Evolutionary conservation across 1,140 invertebrate species (phyloP).

Genomic region (Zaprionus africanus): DNA sequence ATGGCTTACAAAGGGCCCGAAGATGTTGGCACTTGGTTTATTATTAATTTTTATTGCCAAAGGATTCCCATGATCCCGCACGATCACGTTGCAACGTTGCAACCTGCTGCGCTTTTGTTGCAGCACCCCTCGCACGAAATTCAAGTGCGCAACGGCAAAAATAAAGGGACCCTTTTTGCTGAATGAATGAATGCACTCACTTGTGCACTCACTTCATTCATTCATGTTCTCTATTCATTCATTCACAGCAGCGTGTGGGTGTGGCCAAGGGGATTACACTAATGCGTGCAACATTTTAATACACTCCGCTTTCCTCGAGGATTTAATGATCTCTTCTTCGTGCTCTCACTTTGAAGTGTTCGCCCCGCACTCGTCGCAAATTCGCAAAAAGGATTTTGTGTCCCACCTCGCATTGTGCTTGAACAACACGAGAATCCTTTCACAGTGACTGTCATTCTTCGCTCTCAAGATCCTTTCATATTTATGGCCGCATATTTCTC

Average conservation of each 20-base stretch:
- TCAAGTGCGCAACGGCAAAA: slow-evolving; percentile 27
- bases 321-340: slow-evolving; percentile 69
- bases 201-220: slow-evolving; percentile 52
- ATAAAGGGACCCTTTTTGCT: slow-evolving; percentile 14
- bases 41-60: slow-evolving; percentile 77
- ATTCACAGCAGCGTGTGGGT: slow-evolving; percentile 60
- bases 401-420: slow-evolving; percentile 4
- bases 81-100: slow-evolving; percentile 35
- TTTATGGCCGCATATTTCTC: slow-evolving; percentile 60
- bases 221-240: slow-evolving; percentile 50
- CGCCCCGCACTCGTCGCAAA: slow-evolving; percentile 51
- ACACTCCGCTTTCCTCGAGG: slow-evolving; percentile 57
- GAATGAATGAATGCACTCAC: slow-evolving; percentile 59
- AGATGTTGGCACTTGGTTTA: slow-evolving; percentile 72
- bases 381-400: slow-evolving; percentile 73
- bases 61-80: slow-evolving; percentile 69
- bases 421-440: slow-evolving; percentile 63
- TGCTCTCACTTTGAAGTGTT: slow-evolving; percentile 67
- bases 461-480: slow-evolving; percentile 72
- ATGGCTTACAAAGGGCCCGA: slow-evolving; percentile 61
- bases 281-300: slow-evolving; percentile 72
- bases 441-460: slow-evolving; percentile 15
- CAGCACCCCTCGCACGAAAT: slow-evolving; percentile 26
- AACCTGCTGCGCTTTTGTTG: slow-evolving; percentile 72
- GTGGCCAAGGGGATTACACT: slow-evolving; percentile 78